Evolutionary conservation across 2,797 vertebrate genomes (phyloP), one percentile per base, ranked within the genome.

Genomic region (Catostomus latipinnis): DNA sequence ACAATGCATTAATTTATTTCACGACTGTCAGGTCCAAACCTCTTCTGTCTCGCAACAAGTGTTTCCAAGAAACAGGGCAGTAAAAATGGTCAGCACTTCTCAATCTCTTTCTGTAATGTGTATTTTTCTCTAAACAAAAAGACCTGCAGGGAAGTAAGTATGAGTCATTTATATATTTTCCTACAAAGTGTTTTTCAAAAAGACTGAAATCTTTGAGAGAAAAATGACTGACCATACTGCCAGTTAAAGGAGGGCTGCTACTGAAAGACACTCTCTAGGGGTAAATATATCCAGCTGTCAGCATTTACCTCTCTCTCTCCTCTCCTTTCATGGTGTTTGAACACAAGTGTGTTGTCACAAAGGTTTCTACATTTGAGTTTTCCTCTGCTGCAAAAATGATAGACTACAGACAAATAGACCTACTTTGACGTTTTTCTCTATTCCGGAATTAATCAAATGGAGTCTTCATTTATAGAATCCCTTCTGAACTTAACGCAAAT

Each of bases 51-150:
- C 10, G 13, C 13, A 11, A 62, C 16, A 1, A 1, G 22, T 22
- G 22, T 22, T 52, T 67, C 49, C 11, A 58, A 60, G 54, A 69
- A 56, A 53, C 62, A 50, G 61, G 66, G 12, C 43, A 1, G 58
- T 50, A 69, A 67, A 56, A 71, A 66, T 11, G 53, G 74, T 82
- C 84, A 81, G 81, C 78, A 71, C 74, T 80, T 78, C 16, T 72
- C 16, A 56, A 50, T 46, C 14, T 18, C 13, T 52, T 14, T 13
- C 45, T 22, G 48, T 60, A n/a, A n/a, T 60, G 43, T 8, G n/a
- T 12, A 69, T 67, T 46, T 58, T 85, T 62, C 14, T 6, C 63
- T 6, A 12, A 54, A 77, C 13, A 67, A 82, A 83, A 82, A 72
- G 52, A 81, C 43, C 67, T 43, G 56, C 45, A 53, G 73, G 10